Percentiles rank a stretch among this genome's conserved stretches.
Conservation (phyloP, 2,797 vertebrate genomes). For the Potorous gilbertii region DNA sequence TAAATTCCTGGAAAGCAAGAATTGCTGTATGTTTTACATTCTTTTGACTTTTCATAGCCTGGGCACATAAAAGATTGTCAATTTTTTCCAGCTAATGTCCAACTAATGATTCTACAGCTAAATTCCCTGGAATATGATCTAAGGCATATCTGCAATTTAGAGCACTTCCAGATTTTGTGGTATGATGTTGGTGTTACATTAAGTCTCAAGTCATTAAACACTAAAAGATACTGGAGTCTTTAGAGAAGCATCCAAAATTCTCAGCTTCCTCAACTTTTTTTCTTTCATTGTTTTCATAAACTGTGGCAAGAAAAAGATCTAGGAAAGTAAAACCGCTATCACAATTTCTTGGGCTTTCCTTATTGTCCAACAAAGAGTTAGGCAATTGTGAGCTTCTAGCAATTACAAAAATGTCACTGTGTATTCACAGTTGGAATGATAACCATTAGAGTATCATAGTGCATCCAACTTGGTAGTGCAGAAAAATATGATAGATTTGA, state of each 20-base stretch:
- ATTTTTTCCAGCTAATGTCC: constrained; percentile 14
- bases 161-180: background rate
- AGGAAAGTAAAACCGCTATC: background rate
- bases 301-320: background rate
- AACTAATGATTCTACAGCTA: constrained; percentile 2
- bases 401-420: background rate
- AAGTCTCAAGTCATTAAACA: background rate
- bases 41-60: background rate
- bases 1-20: background rate
- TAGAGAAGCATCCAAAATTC: background rate
- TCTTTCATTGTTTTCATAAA: background rate
- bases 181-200: background rate
- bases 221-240: background rate
- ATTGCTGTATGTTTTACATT: background rate
- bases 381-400: background rate
- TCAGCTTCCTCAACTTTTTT: background rate
- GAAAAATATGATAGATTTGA: background rate
- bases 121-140: background rate
- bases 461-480: background rate
- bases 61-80: background rate
- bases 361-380: background rate
- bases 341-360: background rate
- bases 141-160: constrained; percentile 19
- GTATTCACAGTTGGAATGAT: background rate
- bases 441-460: background rate